A percentile compares a stretch with the other conserved stretches of the same genome.
Evolutionary conservation across 2,113 vertebrate genomes (phyloP).

Genomic region (Microtus ochrogaster): DNA sequence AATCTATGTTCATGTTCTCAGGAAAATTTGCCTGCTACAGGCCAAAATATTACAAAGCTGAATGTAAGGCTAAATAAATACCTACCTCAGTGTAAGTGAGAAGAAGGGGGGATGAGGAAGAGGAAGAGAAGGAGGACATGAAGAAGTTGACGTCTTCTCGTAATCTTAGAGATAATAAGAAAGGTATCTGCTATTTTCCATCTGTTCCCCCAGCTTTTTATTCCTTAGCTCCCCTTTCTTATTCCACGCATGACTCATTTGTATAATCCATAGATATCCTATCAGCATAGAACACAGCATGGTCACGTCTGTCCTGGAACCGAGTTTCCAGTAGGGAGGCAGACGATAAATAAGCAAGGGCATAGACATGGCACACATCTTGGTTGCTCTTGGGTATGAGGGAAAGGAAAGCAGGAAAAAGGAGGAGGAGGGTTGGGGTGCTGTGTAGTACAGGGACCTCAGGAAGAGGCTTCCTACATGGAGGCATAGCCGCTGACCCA

Average conservation of each 20-base stretch:
- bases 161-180: neutral
- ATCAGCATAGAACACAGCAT: neutral
- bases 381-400: neutral
- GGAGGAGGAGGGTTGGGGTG: neutral
- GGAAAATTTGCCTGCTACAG: neutral
- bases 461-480: neutral
- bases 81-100: neutral
- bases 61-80: neutral
- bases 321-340: neutral
- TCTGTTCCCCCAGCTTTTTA: neutral
- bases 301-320: neutral
- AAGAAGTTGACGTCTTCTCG: neutral
- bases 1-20: neutral
- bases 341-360: neutral
- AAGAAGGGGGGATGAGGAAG: neutral
- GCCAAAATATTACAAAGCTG: neutral
- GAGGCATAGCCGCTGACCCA: neutral
- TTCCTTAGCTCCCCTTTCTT: constrained; percentile 27
- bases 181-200: neutral
- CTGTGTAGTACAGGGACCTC: neutral
- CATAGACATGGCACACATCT: accelerated
- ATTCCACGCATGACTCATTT: neutral
- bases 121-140: neutral
- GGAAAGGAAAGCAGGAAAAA: neutral
- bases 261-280: neutral